These are phyloP conservation scores for Sinelater perroti DNA, from an alignment of 2,888 invertebrate genomes.

Conservation along the genomic window DNA sequence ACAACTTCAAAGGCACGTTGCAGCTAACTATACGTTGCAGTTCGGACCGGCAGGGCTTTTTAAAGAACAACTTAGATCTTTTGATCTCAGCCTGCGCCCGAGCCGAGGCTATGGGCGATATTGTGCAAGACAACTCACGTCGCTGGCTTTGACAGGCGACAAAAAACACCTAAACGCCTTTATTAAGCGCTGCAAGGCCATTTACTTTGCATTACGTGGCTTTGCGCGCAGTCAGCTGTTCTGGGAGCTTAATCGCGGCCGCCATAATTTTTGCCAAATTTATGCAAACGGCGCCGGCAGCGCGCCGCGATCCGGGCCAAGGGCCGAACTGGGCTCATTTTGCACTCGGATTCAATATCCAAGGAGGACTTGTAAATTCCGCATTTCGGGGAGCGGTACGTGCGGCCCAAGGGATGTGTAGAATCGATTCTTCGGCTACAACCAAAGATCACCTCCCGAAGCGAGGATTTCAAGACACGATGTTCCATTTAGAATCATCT, in stretches of 20 bases:
- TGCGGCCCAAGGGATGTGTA: constrained; percentile 47
- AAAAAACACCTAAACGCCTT: constrained; percentile 26
- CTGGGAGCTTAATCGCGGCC: constrained; percentile 25
- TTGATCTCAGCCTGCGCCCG: constrained; percentile 4
- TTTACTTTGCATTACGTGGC: constrained; percentile 25
- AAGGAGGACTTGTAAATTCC: constrained; percentile 29
- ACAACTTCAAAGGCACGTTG: too few species aligned
- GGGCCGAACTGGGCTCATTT: constrained; percentile 27
- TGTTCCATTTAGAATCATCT: constrained; percentile 50
- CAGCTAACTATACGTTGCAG: too few species aligned
- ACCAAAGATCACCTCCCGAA: constrained; percentile 47
- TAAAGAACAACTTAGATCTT: neutral
- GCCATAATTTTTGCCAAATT: constrained; percentile 23
- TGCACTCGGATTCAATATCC: constrained; percentile 30
- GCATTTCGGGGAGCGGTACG: constrained; percentile 36
- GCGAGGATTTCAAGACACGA: constrained; percentile 48
- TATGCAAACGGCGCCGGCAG: constrained; percentile 13
- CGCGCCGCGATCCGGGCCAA: constrained; percentile 1
- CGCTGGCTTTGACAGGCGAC: constrained; percentile 27
- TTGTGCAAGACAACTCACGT: constrained; percentile 15
- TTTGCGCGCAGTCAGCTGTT: constrained; percentile 21
- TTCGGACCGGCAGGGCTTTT: too few species aligned
- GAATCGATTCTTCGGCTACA: constrained; percentile 46
- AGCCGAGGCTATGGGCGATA: constrained; percentile 9
- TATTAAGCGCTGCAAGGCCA: constrained; percentile 25